phyloP scores from a whole-genome alignment of 2,797 vertebrate species.

The Numenius phaeopus region DNA sequence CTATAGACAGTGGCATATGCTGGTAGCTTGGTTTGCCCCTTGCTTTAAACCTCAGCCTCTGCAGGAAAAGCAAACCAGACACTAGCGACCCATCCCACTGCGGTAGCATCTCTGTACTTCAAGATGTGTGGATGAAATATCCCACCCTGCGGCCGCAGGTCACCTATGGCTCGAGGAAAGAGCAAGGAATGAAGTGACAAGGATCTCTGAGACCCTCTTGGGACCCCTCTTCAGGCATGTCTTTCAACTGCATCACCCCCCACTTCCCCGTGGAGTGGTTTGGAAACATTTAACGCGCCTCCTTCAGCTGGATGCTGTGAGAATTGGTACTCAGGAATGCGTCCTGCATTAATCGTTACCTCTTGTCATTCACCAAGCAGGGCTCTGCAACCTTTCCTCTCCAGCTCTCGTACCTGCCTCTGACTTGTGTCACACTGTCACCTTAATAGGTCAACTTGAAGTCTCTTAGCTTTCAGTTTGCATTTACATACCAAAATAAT shows the following conservation, averaged over 20 bases:
- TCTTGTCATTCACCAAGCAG: fast-evolving
- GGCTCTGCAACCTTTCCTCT: not conserved
- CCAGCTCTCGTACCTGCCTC: not conserved
- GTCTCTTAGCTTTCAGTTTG: fast-evolving
- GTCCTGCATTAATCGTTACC: not conserved
- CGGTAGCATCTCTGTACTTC: not conserved
- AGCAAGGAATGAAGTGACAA: fast-evolving
- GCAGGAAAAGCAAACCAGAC: not conserved
- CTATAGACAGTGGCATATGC: not conserved
- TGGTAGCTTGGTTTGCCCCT: not conserved
- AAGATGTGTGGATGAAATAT: fast-evolving
- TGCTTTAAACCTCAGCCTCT: not conserved
- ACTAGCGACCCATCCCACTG: fast-evolving
- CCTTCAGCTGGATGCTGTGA: not conserved
- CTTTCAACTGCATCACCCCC: fast-evolving
- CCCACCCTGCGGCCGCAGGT: fast-evolving
- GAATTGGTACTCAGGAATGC: not conserved
- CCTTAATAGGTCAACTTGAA: fast-evolving
- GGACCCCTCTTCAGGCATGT: fast-evolving
- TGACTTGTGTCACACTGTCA: not conserved
- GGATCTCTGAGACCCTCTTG: not conserved
- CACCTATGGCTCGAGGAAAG: not conserved
- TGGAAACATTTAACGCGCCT: not conserved
- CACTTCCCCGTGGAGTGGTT: fast-evolving
- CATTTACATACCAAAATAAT: not conserved